Evolutionary conservation across 2,113 vertebrate genomes (phyloP).

Genomic region (Colinus virginianus): DNA sequence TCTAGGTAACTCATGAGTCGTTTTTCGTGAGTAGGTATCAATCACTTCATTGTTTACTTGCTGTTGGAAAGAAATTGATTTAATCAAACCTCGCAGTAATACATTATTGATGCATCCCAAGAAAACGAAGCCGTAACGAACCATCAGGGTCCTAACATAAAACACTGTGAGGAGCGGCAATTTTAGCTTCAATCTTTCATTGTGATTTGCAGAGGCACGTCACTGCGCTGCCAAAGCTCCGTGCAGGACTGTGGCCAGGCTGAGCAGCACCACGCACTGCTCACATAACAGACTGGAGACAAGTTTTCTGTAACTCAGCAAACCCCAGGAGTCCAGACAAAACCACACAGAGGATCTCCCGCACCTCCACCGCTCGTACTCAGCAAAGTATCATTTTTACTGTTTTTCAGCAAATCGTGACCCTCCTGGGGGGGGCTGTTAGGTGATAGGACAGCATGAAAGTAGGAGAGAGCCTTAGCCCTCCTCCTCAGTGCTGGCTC

Average conservation of each 20-base stretch:
- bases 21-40: conserved; percentile 73
- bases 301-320: neutral
- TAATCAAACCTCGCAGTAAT: conserved; percentile 72
- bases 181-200: neutral
- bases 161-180: conserved; percentile 3
- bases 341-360: neutral
- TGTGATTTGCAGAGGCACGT: neutral
- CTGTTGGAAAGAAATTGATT: conserved; percentile 74
- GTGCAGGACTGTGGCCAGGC: neutral
- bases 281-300: neutral
- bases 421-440: neutral
- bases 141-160: conserved; percentile 56
- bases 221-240: neutral
- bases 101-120: conserved; percentile 72
- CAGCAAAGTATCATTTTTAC: neutral
- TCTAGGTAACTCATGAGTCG: conserved; percentile 53
- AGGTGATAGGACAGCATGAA: neutral
- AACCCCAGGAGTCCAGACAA: neutral
- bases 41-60: conserved; percentile 78
- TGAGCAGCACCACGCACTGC: neutral
- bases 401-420: neutral
- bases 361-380: neutral
- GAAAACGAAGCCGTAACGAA: conserved; percentile 68
- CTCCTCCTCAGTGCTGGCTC: neutral
- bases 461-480: neutral